Conservation (phyloP, 1,140 invertebrate species). For the Ganaspis sp. region DNA sequence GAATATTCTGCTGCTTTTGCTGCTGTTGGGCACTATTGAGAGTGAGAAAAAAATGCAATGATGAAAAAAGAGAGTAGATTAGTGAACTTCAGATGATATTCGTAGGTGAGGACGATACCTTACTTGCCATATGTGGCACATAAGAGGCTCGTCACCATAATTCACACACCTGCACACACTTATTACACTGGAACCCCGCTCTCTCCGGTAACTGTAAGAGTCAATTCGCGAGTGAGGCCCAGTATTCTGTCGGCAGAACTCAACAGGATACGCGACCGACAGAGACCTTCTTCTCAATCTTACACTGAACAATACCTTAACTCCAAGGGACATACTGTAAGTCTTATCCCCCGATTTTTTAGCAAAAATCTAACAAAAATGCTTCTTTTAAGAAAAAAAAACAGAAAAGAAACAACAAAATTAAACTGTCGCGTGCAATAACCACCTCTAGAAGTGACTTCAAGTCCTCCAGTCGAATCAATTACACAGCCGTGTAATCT, state of each 20-base stretch:
- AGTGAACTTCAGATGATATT: constrained; percentile 58
- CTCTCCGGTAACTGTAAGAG: constrained; percentile 68
- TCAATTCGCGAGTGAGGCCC: constrained; percentile 81
- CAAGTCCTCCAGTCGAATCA: too few relatives aligned
- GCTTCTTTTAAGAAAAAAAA: too few relatives aligned
- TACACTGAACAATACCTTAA: constrained; percentile 86
- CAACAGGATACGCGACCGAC: constrained; percentile 83
- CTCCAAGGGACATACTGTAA: constrained; percentile 84
- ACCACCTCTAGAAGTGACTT: too few relatives aligned
- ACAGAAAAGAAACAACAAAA: neutral
- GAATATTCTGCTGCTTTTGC: constrained; percentile 45
- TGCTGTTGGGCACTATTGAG: constrained; percentile 35
- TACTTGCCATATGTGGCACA: constrained; percentile 80
- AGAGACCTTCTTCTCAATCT: constrained; percentile 78
- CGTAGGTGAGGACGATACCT: constrained; percentile 71
- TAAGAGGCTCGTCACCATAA: constrained; percentile 79
- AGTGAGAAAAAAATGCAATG: constrained; percentile 8
- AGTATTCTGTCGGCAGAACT: constrained; percentile 84
- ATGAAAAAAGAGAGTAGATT: constrained; percentile 19
- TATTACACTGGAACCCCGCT: constrained; percentile 66
- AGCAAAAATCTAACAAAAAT: too few relatives aligned
- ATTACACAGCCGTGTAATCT: too few relatives aligned
- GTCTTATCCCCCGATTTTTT: constrained; percentile 59
- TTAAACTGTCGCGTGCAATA: too few relatives aligned
- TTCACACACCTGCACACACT: constrained; percentile 69